Conservation (phyloP, 2,888 invertebrate genomes). For the Galeopsomyia nigrocyanea region DNA sequence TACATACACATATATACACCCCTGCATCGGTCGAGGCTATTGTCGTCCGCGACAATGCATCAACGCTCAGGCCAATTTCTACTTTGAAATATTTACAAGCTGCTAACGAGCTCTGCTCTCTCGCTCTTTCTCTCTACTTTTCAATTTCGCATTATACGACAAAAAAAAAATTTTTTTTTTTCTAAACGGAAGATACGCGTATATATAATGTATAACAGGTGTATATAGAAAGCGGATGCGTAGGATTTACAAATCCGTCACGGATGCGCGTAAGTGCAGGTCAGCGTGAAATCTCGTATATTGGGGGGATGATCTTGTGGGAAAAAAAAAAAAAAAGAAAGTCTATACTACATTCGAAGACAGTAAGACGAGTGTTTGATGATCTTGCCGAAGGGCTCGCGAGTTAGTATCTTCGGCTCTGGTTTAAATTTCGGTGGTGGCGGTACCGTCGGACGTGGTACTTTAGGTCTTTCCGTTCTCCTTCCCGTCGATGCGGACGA, state of each 20-base stretch:
- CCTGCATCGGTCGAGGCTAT: background rate
- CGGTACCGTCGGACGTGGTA: conserved; percentile 54
- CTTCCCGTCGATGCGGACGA: no score
- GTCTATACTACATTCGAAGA: background rate
- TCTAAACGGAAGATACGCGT: no score
- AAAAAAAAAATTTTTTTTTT: background rate
- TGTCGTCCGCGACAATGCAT: background rate
- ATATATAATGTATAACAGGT: no score
- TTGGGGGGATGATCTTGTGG: background rate
- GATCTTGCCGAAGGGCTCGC: conserved; percentile 53
- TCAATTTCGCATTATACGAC: background rate
- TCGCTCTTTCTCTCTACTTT: no score
- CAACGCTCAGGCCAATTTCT: conserved; percentile 52
- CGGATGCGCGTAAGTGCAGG: background rate
- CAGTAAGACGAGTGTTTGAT: conserved; percentile 45
- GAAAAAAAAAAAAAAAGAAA: background rate
- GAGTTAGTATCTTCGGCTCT: conserved; percentile 50
- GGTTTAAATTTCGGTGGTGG: conserved; percentile 53
- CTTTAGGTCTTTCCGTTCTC: background rate
- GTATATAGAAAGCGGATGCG: no score
- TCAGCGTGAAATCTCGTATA: background rate
- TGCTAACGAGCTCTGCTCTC: conserved; percentile 21
- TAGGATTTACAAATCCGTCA: background rate
- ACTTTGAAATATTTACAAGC: conserved; percentile 54
- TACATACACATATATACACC: background rate